These are phyloP conservation scores for Drosophila prosaltans DNA, from an alignment of 1,140 invertebrate genomes.

Conservation along the genomic window DNA sequence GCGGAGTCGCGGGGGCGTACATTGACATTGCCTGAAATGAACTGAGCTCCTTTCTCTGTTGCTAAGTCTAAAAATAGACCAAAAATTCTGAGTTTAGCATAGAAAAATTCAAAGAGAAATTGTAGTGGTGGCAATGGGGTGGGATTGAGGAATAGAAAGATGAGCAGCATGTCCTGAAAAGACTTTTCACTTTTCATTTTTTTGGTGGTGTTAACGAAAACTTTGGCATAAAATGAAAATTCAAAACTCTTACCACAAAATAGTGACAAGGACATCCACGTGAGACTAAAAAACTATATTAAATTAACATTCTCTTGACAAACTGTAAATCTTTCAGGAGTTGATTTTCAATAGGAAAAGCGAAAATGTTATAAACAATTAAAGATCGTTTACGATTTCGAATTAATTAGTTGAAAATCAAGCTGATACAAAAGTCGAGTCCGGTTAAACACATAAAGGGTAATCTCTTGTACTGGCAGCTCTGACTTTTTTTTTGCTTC, in stretches of 20 bases:
- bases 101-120: neutral
- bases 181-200: conserved; percentile 4
- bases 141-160: neutral
- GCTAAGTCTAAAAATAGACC: conserved; percentile 58
- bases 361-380: too few relatives aligned
- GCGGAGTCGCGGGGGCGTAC: conserved; percentile 17
- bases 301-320: too few relatives aligned
- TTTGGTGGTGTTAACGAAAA: neutral
- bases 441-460: too few relatives aligned
- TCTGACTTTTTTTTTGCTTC: too few relatives aligned
- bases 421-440: too few relatives aligned
- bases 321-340: too few relatives aligned
- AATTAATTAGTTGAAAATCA: too few relatives aligned
- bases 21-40: conserved; percentile 35
- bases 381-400: too few relatives aligned
- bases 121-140: neutral
- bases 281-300: neutral
- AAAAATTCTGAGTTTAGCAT: neutral
- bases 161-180: neutral
- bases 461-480: too few relatives aligned
- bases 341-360: too few relatives aligned
- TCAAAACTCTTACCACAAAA: neutral
- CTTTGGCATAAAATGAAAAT: neutral
- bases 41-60: conserved; percentile 27
- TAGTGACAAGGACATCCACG: neutral